Percentiles rank a stretch among this genome's conserved stretches.
These are phyloP conservation scores for Decapterus maruadsi DNA, from an alignment of 2,797 vertebrate genomes.

Conservation along the genomic window DNA sequence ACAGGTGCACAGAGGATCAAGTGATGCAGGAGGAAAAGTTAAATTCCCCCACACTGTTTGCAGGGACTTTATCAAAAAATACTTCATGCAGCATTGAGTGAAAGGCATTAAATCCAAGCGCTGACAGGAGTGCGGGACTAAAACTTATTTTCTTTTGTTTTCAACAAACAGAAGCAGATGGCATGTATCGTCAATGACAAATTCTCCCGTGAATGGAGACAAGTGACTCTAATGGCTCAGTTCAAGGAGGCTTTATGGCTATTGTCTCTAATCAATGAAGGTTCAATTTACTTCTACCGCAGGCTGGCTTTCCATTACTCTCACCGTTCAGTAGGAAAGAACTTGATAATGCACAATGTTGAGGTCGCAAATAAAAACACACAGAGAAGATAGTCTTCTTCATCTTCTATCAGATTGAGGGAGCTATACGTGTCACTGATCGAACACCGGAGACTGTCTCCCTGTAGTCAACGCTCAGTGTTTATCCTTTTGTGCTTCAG, in stretches of 20 bases:
- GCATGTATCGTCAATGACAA: constrained; percentile 14
- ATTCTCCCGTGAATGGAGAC: background rate
- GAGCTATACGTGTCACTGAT: constrained; percentile 9
- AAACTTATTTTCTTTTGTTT: constrained; percentile 24
- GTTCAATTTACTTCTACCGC: constrained; percentile 23
- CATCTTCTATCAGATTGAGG: constrained; percentile 12
- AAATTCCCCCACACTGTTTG: background rate
- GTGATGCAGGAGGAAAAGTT: background rate
- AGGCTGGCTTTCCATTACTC: constrained; percentile 26
- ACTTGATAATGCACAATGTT: constrained; percentile 3
- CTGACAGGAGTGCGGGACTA: background rate
- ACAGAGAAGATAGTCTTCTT: background rate
- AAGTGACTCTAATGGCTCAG: constrained; percentile 28
- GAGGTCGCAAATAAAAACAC: constrained; percentile 37
- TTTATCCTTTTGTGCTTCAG: background rate
- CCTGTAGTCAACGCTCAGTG: background rate
- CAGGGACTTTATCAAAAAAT: background rate
- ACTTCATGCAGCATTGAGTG: background rate
- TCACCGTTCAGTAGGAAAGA: constrained; percentile 27
- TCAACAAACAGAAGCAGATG: constrained; percentile 5
- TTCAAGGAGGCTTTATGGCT: constrained; percentile 35
- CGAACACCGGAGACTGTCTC: constrained; percentile 38
- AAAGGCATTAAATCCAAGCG: background rate
- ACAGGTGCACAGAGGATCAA: background rate
- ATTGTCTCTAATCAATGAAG: constrained; percentile 37